These are phyloP conservation scores for Pollenia griseotomentosa DNA, from an alignment of 2,888 invertebrate species.

Conservation along the genomic window DNA sequence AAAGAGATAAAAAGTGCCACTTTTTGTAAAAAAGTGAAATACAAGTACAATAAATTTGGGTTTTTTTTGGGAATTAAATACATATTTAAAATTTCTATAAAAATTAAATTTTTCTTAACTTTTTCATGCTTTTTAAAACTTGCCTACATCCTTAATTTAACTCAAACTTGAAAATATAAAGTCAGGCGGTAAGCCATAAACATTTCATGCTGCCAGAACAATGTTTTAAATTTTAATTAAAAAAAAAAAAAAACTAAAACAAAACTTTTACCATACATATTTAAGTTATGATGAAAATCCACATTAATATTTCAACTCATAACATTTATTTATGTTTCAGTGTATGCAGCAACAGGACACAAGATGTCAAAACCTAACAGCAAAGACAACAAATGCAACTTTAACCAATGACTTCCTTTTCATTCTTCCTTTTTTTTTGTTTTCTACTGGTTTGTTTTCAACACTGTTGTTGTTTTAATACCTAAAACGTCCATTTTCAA, in stretches of 20 bases:
- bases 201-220: background rate
- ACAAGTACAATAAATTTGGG: too few relatives aligned
- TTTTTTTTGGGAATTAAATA: too few relatives aligned
- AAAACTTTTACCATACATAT: background rate
- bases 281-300: background rate
- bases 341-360: background rate
- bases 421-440: slow-evolving; percentile 4
- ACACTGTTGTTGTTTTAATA: background rate
- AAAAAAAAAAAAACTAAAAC: background rate
- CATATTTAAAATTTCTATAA: too few relatives aligned
- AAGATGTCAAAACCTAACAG: slow-evolving; percentile 27
- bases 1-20: background rate
- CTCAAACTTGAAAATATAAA: background rate
- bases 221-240: slow-evolving; percentile 17
- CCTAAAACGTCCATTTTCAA: slow-evolving; percentile 1
- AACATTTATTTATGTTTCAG: background rate
- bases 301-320: slow-evolving; percentile 5
- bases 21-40: background rate
- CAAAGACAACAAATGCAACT: slow-evolving; percentile 17
- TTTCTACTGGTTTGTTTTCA: background rate
- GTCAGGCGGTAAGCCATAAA: background rate
- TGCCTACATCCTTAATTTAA: background rate
- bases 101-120: too few relatives aligned
- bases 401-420: slow-evolving; percentile 35
- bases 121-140: too few relatives aligned